Conservation (phyloP, 2,113 vertebrate species). For the Bombycilla garrulus region DNA sequence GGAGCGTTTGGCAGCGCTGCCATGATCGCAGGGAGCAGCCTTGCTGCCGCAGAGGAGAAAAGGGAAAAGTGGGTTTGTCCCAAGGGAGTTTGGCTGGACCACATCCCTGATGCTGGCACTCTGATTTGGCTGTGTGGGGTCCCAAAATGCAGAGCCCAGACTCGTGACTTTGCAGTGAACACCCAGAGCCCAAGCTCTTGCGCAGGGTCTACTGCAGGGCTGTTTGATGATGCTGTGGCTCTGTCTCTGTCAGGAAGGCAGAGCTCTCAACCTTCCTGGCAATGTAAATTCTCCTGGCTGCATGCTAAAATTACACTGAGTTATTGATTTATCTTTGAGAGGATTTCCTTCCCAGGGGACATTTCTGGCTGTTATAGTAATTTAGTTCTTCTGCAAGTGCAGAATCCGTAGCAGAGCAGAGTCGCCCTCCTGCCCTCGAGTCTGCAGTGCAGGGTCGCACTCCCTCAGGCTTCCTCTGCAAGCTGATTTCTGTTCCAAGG, state of each 20-base stretch:
- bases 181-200: background rate
- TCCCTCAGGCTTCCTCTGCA: background rate
- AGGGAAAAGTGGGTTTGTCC: background rate
- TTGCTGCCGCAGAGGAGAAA: background rate
- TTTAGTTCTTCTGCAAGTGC: slow-evolving; percentile 12
- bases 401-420: background rate
- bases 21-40: background rate
- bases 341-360: slow-evolving; percentile 65
- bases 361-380: slow-evolving; percentile 27
- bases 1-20: background rate
- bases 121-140: background rate
- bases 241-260: background rate
- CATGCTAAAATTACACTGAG: slow-evolving; percentile 65
- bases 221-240: slow-evolving; percentile 32
- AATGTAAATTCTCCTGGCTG: slow-evolving; percentile 57
- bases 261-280: slow-evolving; percentile 62
- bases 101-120: background rate
- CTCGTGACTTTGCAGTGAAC: background rate
- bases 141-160: background rate
- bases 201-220: background rate
- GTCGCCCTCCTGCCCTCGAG: background rate
- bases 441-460: background rate
- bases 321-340: slow-evolving; percentile 74
- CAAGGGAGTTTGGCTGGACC: background rate
- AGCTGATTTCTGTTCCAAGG: background rate